Percentiles rank a stretch among this genome's conserved stretches.
Evolutionary conservation across 2,797 vertebrate species (phyloP).

Genomic region (Otolemur crassicaudatus): DNA sequence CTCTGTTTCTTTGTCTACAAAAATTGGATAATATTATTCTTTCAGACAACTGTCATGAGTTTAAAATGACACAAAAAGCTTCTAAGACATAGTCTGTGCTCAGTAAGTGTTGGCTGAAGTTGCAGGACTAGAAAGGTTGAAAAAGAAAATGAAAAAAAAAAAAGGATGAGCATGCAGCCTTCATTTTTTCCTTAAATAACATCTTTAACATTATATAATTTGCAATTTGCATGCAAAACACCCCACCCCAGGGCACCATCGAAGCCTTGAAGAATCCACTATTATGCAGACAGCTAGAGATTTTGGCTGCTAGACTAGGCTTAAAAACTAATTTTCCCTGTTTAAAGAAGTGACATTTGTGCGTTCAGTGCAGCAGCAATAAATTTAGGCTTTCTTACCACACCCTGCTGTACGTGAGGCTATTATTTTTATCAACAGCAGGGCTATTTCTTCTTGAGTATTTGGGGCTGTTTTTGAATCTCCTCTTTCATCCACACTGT

Average conservation of each 20-base stretch:
- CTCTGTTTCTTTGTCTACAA: background rate
- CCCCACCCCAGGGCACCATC: conserved; percentile 70
- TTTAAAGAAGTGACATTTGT: conserved; percentile 82
- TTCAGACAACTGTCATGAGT: background rate
- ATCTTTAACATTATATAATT: conserved; percentile 78
- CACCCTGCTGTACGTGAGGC: conserved; percentile 61
- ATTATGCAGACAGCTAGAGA: conserved; percentile 77
- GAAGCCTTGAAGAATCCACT: conserved; percentile 80
- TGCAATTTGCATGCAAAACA: conserved; percentile 81
- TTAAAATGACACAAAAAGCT: background rate
- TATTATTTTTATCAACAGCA: conserved; percentile 81
- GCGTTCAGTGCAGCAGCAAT: conserved; percentile 74
- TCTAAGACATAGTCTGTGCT: background rate
- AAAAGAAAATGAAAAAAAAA: conserved; percentile 1
- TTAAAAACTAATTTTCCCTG: conserved; percentile 82
- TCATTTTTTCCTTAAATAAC: conserved; percentile 75
- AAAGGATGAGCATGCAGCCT: background rate
- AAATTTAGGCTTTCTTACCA: conserved; percentile 78
- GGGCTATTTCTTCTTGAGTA: conserved; percentile 66
- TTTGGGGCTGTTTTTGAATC: conserved; percentile 63
- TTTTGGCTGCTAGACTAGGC: conserved; percentile 80
- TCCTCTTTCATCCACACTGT: background rate
- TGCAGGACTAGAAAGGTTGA: conserved; percentile 3
- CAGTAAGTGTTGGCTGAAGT: conserved; percentile 25
- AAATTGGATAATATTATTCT: background rate